phyloP scores from a whole-genome alignment of 2,797 vertebrate species.

The Pangasius mekongensis region DNA sequence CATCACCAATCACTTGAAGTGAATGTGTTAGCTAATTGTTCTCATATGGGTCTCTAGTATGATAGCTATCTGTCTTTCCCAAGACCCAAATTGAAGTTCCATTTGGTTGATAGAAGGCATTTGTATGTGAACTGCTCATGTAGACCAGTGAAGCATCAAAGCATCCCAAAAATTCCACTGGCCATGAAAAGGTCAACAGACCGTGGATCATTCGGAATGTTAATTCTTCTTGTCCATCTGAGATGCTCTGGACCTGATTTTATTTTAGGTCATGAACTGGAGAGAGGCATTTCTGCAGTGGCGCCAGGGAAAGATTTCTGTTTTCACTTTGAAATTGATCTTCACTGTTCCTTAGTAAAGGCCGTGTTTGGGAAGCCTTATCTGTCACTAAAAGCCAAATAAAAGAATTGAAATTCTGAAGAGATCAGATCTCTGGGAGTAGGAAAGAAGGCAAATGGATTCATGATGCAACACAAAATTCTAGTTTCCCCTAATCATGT shows the following conservation, averaged over 20 bases:
- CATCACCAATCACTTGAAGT: conserved; percentile 8
- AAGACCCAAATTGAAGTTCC: neutral
- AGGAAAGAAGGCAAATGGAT: conserved; percentile 9
- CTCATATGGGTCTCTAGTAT: neutral
- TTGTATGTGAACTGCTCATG: neutral
- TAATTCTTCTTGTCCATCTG: conserved; percentile 44
- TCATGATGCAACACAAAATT: conserved; percentile 4
- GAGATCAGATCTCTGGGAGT: conserved; percentile 3
- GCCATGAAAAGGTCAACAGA: conserved; percentile 32
- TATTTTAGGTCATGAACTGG: conserved; percentile 26
- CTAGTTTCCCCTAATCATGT: neutral
- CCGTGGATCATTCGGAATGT: conserved; percentile 42
- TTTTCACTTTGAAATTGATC: conserved; percentile 34
- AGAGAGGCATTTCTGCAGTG: conserved; percentile 14
- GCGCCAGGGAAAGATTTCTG: conserved; percentile 1
- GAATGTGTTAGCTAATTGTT: conserved; percentile 13
- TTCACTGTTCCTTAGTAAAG: neutral
- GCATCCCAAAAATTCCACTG: conserved; percentile 27
- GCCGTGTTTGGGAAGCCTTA: conserved; percentile 20
- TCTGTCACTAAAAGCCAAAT: conserved; percentile 28
- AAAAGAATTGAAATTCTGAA: conserved; percentile 25
- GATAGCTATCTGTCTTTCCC: conserved; percentile 17
- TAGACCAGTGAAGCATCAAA: conserved; percentile 13
- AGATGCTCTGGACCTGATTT: conserved; percentile 34
- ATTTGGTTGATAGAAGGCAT: conserved; percentile 18